Base-by-base conservation (phyloP, 2,888 invertebrate genomes). In the Eristalis tenax region DNA sequence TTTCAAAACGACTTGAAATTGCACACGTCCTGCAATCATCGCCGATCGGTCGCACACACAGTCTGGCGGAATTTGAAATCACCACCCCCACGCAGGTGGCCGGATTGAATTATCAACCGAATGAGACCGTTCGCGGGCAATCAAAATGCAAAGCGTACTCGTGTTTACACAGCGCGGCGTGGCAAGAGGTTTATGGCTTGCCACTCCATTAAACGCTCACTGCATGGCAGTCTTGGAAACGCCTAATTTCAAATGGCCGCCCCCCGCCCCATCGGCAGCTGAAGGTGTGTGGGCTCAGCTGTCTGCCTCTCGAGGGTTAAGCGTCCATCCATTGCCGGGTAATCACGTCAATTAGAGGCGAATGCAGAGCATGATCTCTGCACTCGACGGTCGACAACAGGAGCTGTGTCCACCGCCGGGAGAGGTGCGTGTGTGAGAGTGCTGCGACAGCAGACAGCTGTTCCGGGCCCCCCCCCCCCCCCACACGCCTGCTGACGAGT, bases 331-430 rank as follows among this genome's bases (percentile, higher is more conserved):
- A 77, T 82, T 28, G 40, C 63, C 26, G 56, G 83, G 61, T 83
- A 86, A 86, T 86, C 83, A 43, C 65, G 75, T 79, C 82, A 86
- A 86, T 86, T 86, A 78, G 70, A 74, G 86, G 61, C 57, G 70
- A 77, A 78, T 66, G 65, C 66, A 57, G 50, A 75, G 65, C 79
- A 63, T 83, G 73, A 77, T 82, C 64, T 38, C 76, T 57, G 68
- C 43, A 28, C 74, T 61, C 26, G 66, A 43, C 66, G 71, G 68
- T 28, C 32, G 32, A 4, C 32, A 32, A 32, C 75, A 56, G 50
- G 78, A 70, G 61, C 77, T 73, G 76, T 73, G 81, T 73, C 80
- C 50, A 32, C 73, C 70, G 73, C 61, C 69, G n/a, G 26, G 43
- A 43, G 63, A 38, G 43, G 65, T 76, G 40, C 69, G 18, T 66